phyloP scores from a whole-genome alignment of 2,888 invertebrate genomes.

The Ormyrus labotus region DNA sequence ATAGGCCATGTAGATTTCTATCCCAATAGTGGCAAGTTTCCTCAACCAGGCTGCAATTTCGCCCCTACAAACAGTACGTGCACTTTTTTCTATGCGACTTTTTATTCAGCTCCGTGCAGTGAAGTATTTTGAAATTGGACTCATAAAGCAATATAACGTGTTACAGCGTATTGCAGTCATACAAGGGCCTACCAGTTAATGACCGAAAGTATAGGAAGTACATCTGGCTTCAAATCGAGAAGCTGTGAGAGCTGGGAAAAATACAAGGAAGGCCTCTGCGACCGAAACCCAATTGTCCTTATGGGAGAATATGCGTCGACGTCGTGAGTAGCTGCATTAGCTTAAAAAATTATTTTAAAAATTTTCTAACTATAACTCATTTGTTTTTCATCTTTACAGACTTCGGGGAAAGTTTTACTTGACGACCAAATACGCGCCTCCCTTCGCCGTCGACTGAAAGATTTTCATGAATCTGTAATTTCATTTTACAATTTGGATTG shows the following conservation, averaged over 20 bases:
- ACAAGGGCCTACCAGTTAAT: constrained; percentile 81
- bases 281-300: constrained; percentile 65
- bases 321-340: constrained; percentile 60
- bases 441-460: constrained; percentile 65
- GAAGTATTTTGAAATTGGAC: neutral
- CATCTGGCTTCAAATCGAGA: constrained; percentile 78
- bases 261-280: constrained; percentile 76
- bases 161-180: constrained; percentile 81
- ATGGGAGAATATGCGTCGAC: constrained; percentile 79
- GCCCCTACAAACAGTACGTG: constrained; percentile 66
- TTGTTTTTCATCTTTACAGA: constrained; percentile 57
- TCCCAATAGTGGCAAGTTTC: constrained; percentile 83
- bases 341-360: neutral
- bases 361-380: constrained; percentile 10
- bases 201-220: constrained; percentile 80
- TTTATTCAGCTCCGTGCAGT: neutral
- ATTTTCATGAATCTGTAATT: constrained; percentile 3
- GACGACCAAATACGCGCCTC: constrained; percentile 67
- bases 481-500: constrained; percentile 54
- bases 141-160: neutral
- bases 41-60: constrained; percentile 82
- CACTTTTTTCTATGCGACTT: neutral
- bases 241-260: constrained; percentile 79
- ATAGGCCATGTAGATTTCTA: constrained; percentile 86
- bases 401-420: constrained; percentile 69